Evolutionary conservation across 1,140 invertebrate genomes (phyloP).

Genomic region (Leguminivora glycinivorella): DNA sequence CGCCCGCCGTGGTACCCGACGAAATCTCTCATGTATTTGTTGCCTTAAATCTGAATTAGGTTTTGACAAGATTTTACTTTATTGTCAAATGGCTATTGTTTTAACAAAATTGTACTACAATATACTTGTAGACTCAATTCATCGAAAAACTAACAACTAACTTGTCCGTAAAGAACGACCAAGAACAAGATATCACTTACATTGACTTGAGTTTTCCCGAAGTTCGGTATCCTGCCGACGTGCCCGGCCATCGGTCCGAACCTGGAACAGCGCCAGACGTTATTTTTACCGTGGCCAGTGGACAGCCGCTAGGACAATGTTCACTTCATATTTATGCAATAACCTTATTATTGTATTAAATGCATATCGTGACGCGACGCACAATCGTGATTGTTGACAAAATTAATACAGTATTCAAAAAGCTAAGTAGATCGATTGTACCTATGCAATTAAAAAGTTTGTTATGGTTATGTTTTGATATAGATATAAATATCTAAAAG

Average conservation of each 20-base stretch:
- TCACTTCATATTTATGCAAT: conserved; percentile 45
- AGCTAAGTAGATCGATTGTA: too few species aligned
- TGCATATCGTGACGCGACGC: too few species aligned
- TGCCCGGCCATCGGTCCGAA: conserved; percentile 64
- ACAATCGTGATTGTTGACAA: too few species aligned
- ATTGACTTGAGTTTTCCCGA: conserved; percentile 68
- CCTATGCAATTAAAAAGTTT: too few species aligned
- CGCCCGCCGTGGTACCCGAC: too few species aligned
- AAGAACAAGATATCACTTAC: conserved; percentile 52
- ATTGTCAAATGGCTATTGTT: neutral
- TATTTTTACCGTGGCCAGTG: conserved; percentile 64
- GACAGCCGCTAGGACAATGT: conserved; percentile 39
- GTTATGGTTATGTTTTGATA: too few species aligned
- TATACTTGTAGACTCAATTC: neutral
- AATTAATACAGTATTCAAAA: too few species aligned
- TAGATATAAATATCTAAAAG: too few species aligned
- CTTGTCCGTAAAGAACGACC: neutral
- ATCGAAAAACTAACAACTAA: neutral
- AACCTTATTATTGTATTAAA: neutral
- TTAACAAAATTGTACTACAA: neutral
- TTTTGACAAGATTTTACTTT: neutral
- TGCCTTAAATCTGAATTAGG: too few species aligned
- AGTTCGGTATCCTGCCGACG: conserved; percentile 71
- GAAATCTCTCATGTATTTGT: too few species aligned
- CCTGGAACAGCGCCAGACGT: conserved; percentile 69